Evolutionary conservation across 1,140 invertebrate genomes (phyloP), one percentile per base, ranked within the genome.

Genomic region (Saccostrea glomerata): DNA sequence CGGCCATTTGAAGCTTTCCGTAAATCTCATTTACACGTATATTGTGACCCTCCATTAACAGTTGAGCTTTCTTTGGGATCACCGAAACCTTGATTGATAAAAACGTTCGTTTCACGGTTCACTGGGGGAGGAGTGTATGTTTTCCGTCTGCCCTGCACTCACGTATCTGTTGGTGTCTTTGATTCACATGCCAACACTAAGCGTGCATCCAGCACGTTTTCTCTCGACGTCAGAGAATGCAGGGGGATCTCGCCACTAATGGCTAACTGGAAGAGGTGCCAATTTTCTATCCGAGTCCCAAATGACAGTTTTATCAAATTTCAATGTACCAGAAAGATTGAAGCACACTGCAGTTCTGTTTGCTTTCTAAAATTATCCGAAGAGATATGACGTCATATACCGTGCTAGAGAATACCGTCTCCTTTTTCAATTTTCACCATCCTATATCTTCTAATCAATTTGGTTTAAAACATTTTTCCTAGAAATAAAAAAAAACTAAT

Each of bases 301-400:
- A 77, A 77, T 77, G 70, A 77, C 70, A 77, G 70, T 77, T 77
- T 77, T 77, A 77, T 77, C 70, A 77, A 77, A 77, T 36, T 30
- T 36, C 70, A 77, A 77, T 77, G 70, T 77, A 77, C 70, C 70
- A 36, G 70, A 77, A 77, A 77, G 70, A 77, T 77, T 77, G 25
- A 77, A 77, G 25, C 70, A 77, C 70, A 77, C 30, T 77, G 70
- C 13, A 5, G 70, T 36, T 77, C 70, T 77, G 70, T 77, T 77
- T 25, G 30, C 23, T 15, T 77, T 77, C 70, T 25, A 77, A 77
- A 77, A 30, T 77, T 77, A 77, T 77, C 70, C 70, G 12, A 36
- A 36, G 23, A 30, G 70, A 77, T 77, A 40, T 77, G 70, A 77
- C 70, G 70, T 77, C 23, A 77, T 47, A 47, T 77, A 30, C 13